Base-by-base conservation (phyloP, 2,888 invertebrate genomes). In the Digitonthophagus gazella region DNA sequence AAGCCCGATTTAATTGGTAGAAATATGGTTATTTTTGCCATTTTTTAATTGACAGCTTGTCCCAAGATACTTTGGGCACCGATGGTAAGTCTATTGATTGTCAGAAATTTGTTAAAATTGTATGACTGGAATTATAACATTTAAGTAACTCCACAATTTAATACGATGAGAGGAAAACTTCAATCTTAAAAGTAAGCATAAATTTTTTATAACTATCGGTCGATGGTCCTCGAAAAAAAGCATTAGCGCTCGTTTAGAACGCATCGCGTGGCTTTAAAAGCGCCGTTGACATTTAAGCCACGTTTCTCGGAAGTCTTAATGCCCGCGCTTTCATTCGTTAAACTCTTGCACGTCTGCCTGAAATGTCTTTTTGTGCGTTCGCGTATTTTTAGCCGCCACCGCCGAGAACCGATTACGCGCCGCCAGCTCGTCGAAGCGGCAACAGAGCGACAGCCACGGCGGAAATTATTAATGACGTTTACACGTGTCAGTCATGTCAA, bases 401-500 rank as follows among this genome's bases (percentile, higher is more conserved):
- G 28, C 11, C 28, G 28, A 44, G 8, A 11, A 44, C 28, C 28
- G 28, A 44, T 44, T 44, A 44, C 28, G 28, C 11, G 28, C 28
- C 28, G 28, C 2, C 8, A 44, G 28, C 28, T 44, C 28, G n/a
- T 11, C 28, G 11, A 44, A 6, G 11, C 28, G 28, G 28, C 28
- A 3, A 44, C 28, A 11, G 11, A 6, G 28, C 11, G 28, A 64
- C 54, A 64, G 2, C 44, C 22, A 15, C 67, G 64, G 71, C 71
- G 74, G 75, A 75, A 74, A 74, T 72, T 73, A 72, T 72, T 71
- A 72, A 68, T 70, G 74, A 73, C 75, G 71, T 65, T 70, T 74
- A 74, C 74, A 75, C 74, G 72, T 75, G 75, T 74, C 74, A 71
- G 65, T 69, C 69, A 70, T 74, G 74, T 74, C 74, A 75, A 74